These are phyloP conservation scores for Acanthornis magna DNA, from an alignment of 2,797 vertebrate genomes.

Conservation along the genomic window DNA sequence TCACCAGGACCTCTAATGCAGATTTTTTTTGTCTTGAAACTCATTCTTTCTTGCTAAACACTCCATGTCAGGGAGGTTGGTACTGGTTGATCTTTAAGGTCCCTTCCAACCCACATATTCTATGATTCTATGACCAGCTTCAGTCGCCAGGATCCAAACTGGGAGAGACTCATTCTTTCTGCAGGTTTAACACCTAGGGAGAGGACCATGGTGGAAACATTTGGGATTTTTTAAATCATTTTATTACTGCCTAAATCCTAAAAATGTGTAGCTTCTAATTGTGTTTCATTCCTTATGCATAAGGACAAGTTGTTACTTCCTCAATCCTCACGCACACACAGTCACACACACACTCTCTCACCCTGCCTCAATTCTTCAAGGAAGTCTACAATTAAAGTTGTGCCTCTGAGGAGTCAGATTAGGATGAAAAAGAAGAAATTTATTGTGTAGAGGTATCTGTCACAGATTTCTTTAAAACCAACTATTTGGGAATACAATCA, in stretches of 20 bases:
- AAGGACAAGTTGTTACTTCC: not conserved
- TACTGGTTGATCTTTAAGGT: not conserved
- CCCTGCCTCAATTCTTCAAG: not conserved
- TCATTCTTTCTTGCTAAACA: not conserved
- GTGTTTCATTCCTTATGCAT: not conserved
- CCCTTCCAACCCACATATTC: not conserved
- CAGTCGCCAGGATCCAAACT: not conserved
- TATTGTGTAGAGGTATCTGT: not conserved
- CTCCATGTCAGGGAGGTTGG: not conserved
- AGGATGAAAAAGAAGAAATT: not conserved
- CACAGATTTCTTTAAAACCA: not conserved
- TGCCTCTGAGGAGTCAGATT: not conserved
- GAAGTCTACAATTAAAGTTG: not conserved
- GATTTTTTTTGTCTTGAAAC: not conserved
- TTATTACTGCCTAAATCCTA: not conserved
- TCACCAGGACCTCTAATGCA: not conserved
- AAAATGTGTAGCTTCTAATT: not conserved
- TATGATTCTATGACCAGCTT: not conserved
- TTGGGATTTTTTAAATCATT: not conserved
- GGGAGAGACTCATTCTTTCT: not conserved
- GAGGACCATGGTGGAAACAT: not conserved
- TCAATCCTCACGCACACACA: not conserved
- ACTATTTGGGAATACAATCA: not conserved
- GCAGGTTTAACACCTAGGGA: not conserved
- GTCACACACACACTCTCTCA: not conserved